Evolutionary conservation across 2,113 vertebrate species (phyloP), one percentile per base, ranked within the genome.

Genomic region (Sinocyclocheilus grahami): DNA sequence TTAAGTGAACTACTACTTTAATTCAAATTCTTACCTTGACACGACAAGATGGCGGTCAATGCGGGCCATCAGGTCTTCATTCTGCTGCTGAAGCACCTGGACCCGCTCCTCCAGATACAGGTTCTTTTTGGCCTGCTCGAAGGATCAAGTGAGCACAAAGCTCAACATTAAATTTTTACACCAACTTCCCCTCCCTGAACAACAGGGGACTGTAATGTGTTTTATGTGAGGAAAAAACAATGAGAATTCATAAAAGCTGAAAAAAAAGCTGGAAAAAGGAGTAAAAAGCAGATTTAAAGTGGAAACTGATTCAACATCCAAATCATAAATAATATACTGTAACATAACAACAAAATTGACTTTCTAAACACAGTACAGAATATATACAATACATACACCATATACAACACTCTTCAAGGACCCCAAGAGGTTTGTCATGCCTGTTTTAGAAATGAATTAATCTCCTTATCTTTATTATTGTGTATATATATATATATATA

Each of bases 21-120:
- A 65, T 65, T 65, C 30, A n/a, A 48, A 27, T n/a, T 48, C 55
- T 83, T 69, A 99, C 98, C 98, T 97, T 48, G 97, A 98, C 88
- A 97, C 90, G 4, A 91, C 90, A 0, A 97, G 95, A 88, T 99
- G 99, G 87, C 95, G 94, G 37, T 99, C 96, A 53, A 99, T 98
- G 85, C 96, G 96, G 24, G 95, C 97, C 93, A 91, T 96, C 89
- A 99, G 94, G 81, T 99, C 97, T 93, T 99, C 98, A 0, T 99
- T 99, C 92, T 98, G 98, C 92, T 99, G 98, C 92, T 98, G 97
- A 86, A 99, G 94, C 82, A 99, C 93, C 76, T 97, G 97, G 79
- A 99, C 96, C 89, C 94, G 97, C 91, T 99, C 98, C 90, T 99
- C 97, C 67, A 99, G 93, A 84, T 97, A 93, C 84, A 97, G 93